A percentile compares a stretch with the other conserved stretches of the same genome.
Evolutionary conservation across 2,797 vertebrate species (phyloP).

Genomic region (Pempheris klunzingeri): DNA sequence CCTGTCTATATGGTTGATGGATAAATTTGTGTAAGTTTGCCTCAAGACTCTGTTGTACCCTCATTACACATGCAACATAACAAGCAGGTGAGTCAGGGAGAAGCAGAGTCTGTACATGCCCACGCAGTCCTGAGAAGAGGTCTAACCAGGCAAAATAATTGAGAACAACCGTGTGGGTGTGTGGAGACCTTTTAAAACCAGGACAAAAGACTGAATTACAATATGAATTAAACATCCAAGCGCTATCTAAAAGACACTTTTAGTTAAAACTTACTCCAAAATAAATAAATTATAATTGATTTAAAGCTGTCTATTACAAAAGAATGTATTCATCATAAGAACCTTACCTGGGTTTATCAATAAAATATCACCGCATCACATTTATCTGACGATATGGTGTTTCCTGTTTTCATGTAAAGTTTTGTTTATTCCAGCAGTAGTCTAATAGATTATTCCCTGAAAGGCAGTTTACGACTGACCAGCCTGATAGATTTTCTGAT

Average conservation of each 20-base stretch:
- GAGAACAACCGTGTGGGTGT: conserved; percentile 21
- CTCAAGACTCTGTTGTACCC: neutral
- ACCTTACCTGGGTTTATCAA: neutral
- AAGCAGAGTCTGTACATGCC: conserved; percentile 15
- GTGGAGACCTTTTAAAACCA: conserved; percentile 17
- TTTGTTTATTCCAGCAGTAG: neutral
- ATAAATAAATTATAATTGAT: neutral
- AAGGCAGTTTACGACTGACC: neutral
- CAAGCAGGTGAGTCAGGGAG: conserved; percentile 36
- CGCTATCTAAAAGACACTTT: neutral
- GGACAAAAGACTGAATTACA: neutral
- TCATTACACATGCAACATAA: conserved; percentile 10
- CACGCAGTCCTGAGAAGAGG: conserved; percentile 38
- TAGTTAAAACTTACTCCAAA: neutral
- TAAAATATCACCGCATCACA: neutral
- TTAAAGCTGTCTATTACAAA: neutral
- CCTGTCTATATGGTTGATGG: neutral
- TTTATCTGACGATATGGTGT: neutral
- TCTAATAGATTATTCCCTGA: neutral
- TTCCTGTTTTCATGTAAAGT: neutral
- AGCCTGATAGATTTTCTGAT: neutral
- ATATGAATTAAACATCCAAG: too few relatives aligned
- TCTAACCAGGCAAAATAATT: conserved; percentile 38
- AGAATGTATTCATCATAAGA: neutral
- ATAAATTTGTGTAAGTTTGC: neutral